Evolutionary conservation across 2,888 invertebrate species (phyloP), one percentile per base, ranked within the genome.

Genomic region (Platycheirus rosarum): DNA sequence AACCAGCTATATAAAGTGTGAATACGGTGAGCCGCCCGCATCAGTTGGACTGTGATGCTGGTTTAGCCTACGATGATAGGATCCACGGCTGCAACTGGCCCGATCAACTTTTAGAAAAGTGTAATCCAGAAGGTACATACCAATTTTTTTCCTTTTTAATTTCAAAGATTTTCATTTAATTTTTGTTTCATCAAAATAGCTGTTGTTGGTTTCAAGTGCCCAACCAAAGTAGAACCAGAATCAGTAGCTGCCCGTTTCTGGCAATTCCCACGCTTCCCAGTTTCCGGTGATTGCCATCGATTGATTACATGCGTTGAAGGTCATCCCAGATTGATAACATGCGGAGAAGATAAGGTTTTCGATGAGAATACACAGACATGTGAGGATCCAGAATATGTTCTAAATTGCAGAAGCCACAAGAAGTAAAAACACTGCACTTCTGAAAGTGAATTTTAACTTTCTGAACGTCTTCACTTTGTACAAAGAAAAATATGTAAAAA

Each of bases 41-140:
- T 85, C 94, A 95, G 82, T 93, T 94, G 85, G 94, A 95, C 9
- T 97, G 97, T 90, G 96, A 96, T 63, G 94, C 96, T 0, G 97
- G 97, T 1, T 92, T 97, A 73, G 97, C 95, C 13, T 97, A 97
- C 90, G 97, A 97, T 87, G 95, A 96, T 60, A 94, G 95, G 86
- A 96, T 93, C 75, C 97, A 97, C 88, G 94, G 94, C 57, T 97
- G 97, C 92, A 97, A 97, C 90, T 97, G 97, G 97, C 97, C 97
- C 6, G 97, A 97, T 92, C 94, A 96, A 74, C 92, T 97, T 44
- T 92, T 95, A 84, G 96, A 97, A 70, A 94, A 93, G 89, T 97
- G 97, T 91, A 96, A 97, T 90, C 97, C 97, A 84, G 97, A 97
- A 93, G 95, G 96, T 96, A n/a, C n/a, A n/a, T n/a, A n/a, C n/a